Evolutionary conservation across 30 jellyfish, hydroid and myxozoan species (phyloP).

Genomic region (Turritopsis rubra): DNA sequence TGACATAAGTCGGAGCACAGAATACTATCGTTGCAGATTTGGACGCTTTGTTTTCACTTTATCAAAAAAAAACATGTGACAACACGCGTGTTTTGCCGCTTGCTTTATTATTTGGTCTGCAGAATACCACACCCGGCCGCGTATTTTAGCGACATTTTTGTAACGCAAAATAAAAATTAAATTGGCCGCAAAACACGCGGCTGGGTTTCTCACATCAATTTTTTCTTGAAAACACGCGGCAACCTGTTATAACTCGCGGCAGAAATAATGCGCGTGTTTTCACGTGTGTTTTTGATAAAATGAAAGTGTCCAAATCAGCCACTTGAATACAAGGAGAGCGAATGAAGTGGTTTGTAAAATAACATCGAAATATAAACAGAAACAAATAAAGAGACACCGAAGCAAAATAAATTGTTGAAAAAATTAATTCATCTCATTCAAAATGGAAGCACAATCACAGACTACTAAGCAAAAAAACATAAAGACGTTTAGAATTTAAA

Average conservation of each 20-base stretch:
- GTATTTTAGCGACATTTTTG: background rate
- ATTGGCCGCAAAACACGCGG: no score
- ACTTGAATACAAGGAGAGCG: background rate
- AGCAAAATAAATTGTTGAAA: background rate
- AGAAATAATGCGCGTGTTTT: background rate
- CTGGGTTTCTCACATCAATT: background rate
- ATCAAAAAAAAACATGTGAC: no score
- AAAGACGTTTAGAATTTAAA: background rate
- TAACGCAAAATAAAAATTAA: background rate
- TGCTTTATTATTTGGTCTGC: background rate
- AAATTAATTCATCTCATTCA: background rate
- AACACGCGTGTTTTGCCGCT: no score
- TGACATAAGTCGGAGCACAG: background rate
- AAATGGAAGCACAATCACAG: background rate
- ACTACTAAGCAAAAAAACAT: background rate
- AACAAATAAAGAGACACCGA: background rate
- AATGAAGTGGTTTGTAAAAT: background rate
- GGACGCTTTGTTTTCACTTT: no score
- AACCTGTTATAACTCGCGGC: background rate
- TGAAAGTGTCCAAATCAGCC: background rate
- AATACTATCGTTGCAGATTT: no score
- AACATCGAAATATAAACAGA: background rate
- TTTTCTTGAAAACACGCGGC: background rate
- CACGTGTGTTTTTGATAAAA: background rate
- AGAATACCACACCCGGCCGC: background rate